phyloP scores from a whole-genome alignment of 2,888 invertebrate species.

The Molorchus minor region DNA sequence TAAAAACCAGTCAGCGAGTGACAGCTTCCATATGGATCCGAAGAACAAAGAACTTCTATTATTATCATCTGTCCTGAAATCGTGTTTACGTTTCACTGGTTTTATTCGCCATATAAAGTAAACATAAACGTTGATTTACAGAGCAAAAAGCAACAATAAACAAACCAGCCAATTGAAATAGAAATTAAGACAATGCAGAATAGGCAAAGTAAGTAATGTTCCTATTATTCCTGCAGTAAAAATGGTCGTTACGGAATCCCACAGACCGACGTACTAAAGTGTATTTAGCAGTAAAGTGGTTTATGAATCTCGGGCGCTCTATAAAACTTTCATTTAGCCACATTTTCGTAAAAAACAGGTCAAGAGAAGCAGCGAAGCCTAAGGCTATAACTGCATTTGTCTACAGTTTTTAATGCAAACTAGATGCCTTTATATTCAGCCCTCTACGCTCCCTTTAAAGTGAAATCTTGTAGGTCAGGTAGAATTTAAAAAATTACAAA shows the following conservation, averaged over 20 bases:
- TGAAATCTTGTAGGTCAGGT: slow-evolving; percentile 6
- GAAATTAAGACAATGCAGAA: slow-evolving; percentile 15
- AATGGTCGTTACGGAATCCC: slow-evolving; percentile 11
- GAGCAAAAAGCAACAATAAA: slow-evolving; percentile 1
- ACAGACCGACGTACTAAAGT: slow-evolving; percentile 30
- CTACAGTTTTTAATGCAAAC: slow-evolving; percentile 22
- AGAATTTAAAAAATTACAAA: slow-evolving; percentile 11
- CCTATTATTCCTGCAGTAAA: slow-evolving; percentile 12
- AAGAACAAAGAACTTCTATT: too few relatives aligned
- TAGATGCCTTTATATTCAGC: slow-evolving; percentile 9
- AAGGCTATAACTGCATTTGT: slow-evolving; percentile 36
- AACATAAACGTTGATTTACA: background rate
- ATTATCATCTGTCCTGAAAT: too few relatives aligned
- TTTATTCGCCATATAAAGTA: background rate
- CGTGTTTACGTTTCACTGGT: background rate
- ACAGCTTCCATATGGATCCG: too few relatives aligned
- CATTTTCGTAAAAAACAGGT: slow-evolving; percentile 40
- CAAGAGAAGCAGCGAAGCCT: slow-evolving; percentile 35
- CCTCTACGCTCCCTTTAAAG: slow-evolving; percentile 3
- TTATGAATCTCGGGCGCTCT: slow-evolving; percentile 44
- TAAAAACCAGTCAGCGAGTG: too few relatives aligned
- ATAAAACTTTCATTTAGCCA: slow-evolving; percentile 47
- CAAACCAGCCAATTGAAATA: slow-evolving; percentile 4
- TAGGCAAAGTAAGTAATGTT: slow-evolving; percentile 12
- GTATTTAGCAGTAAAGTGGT: slow-evolving; percentile 46